Evolutionary conservation across 2,888 invertebrate species (phyloP).

Genomic region (Lacanobia wlatinum): DNA sequence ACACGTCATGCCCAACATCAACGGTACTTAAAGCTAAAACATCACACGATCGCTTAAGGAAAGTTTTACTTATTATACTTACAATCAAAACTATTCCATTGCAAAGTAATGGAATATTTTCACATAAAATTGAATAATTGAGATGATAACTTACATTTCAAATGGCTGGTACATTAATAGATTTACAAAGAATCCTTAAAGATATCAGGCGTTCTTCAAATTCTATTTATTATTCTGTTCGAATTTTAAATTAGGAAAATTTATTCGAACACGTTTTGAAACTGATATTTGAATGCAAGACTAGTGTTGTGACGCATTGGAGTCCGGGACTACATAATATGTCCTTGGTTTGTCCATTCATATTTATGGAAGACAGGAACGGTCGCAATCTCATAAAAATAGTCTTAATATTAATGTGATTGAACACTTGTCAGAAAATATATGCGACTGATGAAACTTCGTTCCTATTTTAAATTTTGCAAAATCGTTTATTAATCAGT

Average conservation of each 20-base stretch:
- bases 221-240: conserved; percentile 40
- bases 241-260: conserved; percentile 46
- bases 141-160: conserved; percentile 34
- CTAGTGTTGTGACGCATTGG: conserved; percentile 70
- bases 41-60: conserved; percentile 14
- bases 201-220: conserved; percentile 29
- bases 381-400: conserved; percentile 53
- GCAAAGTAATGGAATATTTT: conserved; percentile 47
- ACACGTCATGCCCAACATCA: conserved; percentile 11
- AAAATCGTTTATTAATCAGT: conserved; percentile 1
- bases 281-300: conserved; percentile 66
- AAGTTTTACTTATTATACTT: conserved; percentile 24
- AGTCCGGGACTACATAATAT: conserved; percentile 70
- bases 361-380: conserved; percentile 76
- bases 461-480: conserved; percentile 13
- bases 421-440: conserved; percentile 41
- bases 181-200: conserved; percentile 22
- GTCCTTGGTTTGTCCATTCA: conserved; percentile 79
- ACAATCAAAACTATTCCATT: conserved; percentile 42
- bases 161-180: conserved; percentile 24
- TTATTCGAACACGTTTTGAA: conserved; percentile 59
- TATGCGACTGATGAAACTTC: conserved; percentile 18
- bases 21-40: conserved; percentile 17
- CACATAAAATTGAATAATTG: conserved; percentile 37
- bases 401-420: conserved; percentile 51